Percentiles rank a stretch among this genome's conserved stretches.
Conservation (phyloP, 2,113 vertebrate species). For the Cyprinodon variegatus region DNA sequence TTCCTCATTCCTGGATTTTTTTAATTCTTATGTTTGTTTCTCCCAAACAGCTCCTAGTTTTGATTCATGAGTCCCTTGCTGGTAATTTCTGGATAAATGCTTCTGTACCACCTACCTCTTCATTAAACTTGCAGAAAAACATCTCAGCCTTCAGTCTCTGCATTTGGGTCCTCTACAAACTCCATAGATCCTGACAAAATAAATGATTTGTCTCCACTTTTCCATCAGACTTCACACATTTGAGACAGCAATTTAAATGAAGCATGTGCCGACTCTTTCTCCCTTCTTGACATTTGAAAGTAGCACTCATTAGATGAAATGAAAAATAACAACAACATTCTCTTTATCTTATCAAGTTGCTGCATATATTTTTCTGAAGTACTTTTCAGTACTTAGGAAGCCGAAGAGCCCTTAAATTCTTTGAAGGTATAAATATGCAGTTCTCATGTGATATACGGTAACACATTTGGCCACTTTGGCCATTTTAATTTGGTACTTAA, state of each 20-base stretch:
- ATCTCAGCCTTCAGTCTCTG: too few species aligned
- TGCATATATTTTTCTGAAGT: conserved; percentile 11
- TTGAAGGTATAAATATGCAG: not conserved
- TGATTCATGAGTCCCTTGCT: too few species aligned
- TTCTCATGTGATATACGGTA: too few species aligned
- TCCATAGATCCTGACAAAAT: conserved; percentile 3
- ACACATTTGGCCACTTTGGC: too few species aligned
- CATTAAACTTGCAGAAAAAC: too few species aligned
- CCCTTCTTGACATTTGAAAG: conserved; percentile 16
- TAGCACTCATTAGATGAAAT: conserved; percentile 3
- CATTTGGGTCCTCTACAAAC: too few species aligned
- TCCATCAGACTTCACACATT: conserved; percentile 23
- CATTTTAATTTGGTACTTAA: too few species aligned
- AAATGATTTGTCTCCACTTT: conserved; percentile 31
- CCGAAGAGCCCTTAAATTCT: not conserved
- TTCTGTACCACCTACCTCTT: too few species aligned
- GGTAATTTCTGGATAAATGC: too few species aligned
- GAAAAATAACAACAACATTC: not conserved
- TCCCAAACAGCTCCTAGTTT: too few species aligned
- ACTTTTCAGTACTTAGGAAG: not conserved
- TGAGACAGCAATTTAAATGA: conserved; percentile 38
- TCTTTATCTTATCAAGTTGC: not conserved
- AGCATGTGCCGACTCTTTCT: conserved; percentile 1
- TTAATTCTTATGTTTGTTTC: too few species aligned
- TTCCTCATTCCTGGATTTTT: too few species aligned